Evolutionary conservation across 2,797 vertebrate species (phyloP), one percentile per base, ranked within the genome.

Genomic region (Apogon hyalosoma): DNA sequence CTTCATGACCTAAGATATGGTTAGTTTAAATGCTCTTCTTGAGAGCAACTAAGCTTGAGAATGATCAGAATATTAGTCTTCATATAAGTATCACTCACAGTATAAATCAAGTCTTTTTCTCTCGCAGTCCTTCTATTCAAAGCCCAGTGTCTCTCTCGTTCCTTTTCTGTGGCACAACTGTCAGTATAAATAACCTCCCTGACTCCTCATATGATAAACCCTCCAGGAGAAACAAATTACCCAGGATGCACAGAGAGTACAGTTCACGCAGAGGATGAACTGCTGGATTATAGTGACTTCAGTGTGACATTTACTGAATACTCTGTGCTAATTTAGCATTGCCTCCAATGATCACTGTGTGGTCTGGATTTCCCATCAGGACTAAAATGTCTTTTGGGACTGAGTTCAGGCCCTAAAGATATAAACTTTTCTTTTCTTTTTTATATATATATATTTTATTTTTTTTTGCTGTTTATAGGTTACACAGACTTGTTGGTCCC

Each of bases 221-320:
- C 82, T 77, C 69, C 62, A 16, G 74, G 88, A 87, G 80, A 82
- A 87, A 88, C 75, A 80, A 90, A 91, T 90, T 87, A 91, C 87
- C 87, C 85, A 87, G 69, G 64, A 88, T 92, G 87, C 87, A 90
- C 24, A 57, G 62, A 49, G 71, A 82, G 74, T 36, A 16, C 52
- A 39, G 57, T 66, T 75, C 64, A 74, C 45, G 43, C 53, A 46
- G 61, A 54, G 73, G 69, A 68, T 49, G 67, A 80, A 77, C 81
- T 70, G 75, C 64, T 79, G 77, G 75, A 86, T 88, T 82, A 82
- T 14, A 24, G 12, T 57, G 57, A 53, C 56, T 83, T 1, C 40
- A 48, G 24, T 63, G 45, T 79, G 77, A 80, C 80, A 67, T 82
- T 77, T 54, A 52, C 56, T 62, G 67, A 72, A 61, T 28, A 48